Evolutionary conservation across 2,888 invertebrate genomes (phyloP).

Genomic region (Hybos culiciformis): DNA sequence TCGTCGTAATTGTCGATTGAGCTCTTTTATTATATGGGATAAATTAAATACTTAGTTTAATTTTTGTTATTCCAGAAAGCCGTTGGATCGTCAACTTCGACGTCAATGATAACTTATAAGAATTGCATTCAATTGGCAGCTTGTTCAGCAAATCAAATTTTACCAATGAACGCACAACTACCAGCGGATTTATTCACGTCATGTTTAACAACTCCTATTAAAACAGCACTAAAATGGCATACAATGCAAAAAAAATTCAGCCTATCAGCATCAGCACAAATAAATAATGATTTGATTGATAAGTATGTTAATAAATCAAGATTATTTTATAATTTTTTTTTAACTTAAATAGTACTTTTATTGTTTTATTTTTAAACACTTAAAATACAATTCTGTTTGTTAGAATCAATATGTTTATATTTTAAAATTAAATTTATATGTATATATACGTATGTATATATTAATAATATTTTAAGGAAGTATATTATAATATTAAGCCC

Average conservation of each 20-base stretch:
- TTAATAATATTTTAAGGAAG: no score
- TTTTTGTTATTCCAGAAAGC: background rate
- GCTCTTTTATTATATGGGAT: no score
- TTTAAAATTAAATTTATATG: no score
- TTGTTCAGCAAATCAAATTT: constrained; percentile 79
- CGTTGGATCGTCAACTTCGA: no score
- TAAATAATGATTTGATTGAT: constrained; percentile 77
- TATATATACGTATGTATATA: no score
- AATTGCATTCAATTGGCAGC: constrained; percentile 96
- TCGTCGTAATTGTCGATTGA: no score
- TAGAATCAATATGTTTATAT: no score
- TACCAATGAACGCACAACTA: constrained; percentile 94
- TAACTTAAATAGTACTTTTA: background rate
- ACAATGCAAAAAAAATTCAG: constrained; percentile 67
- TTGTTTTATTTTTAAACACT: no score
- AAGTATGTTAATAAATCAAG: constrained; percentile 45
- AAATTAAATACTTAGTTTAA: no score
- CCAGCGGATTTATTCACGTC: constrained; percentile 97
- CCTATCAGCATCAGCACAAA: constrained; percentile 69
- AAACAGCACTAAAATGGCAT: constrained; percentile 90
- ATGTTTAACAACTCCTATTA: constrained; percentile 96
- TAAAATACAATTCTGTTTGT: no score
- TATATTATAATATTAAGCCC: no score
- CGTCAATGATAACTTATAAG: constrained; percentile 47
- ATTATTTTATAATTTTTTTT: background rate